phyloP scores from a whole-genome alignment of 2,888 invertebrate genomes.

The Luffia ferchaultella region DNA sequence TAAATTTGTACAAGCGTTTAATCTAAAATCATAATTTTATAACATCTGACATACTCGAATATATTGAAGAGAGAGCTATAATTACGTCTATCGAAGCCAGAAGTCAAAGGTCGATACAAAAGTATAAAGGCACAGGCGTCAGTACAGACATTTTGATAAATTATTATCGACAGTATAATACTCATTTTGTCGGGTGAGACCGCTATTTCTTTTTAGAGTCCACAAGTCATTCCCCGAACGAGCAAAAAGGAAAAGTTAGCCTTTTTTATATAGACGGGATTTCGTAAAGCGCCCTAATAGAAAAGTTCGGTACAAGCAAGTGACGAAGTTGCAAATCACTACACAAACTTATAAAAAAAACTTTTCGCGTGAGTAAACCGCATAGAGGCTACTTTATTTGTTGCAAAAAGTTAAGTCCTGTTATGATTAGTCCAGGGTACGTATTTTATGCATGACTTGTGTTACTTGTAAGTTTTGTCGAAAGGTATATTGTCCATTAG shows the following conservation, averaged over 20 bases:
- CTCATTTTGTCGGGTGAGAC: constrained; percentile 27
- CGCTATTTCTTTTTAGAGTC: background rate
- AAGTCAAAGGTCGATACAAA: background rate
- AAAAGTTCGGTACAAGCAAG: background rate
- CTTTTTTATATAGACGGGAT: background rate
- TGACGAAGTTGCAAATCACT: background rate
- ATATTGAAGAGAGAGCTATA: background rate
- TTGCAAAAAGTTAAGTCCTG: too few relatives aligned
- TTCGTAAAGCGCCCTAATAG: background rate
- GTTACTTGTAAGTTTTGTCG: too few relatives aligned
- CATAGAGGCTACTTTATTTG: background rate
- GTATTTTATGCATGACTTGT: too few relatives aligned
- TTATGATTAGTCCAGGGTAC: too few relatives aligned
- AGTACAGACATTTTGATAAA: constrained; percentile 53
- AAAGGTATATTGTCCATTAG: too few relatives aligned
- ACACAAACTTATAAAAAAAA: background rate
- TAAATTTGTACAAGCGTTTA: too few relatives aligned
- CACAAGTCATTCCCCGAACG: background rate
- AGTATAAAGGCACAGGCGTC: constrained; percentile 12
- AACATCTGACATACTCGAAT: too few relatives aligned
- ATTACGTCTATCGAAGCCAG: background rate
- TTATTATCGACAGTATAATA: constrained; percentile 49
- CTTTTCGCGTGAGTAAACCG: background rate
- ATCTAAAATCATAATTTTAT: too few relatives aligned
- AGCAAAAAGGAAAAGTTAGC: background rate